Conservation (phyloP, 2,113 vertebrate genomes). For the Sylvietta virens region DNA sequence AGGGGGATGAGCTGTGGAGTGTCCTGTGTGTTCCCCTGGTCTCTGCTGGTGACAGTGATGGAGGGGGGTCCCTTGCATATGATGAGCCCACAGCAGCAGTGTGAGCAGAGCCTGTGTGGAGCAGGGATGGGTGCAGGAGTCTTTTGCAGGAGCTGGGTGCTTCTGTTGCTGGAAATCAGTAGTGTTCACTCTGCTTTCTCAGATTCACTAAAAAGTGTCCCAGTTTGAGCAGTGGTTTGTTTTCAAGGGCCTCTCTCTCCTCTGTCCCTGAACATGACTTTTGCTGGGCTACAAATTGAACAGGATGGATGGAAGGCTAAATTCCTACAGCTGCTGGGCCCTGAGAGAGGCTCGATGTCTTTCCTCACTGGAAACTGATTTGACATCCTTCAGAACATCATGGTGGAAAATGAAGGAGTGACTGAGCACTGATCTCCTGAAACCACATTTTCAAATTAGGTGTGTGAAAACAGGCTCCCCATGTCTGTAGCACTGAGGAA, state of each 20-base stretch:
- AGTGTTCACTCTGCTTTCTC: not conserved
- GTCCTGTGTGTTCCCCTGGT: not conserved
- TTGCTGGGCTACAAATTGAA: not conserved
- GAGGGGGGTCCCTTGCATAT: not conserved
- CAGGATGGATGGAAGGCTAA: not conserved
- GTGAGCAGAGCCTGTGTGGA: not conserved
- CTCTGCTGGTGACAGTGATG: not conserved
- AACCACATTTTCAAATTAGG: not conserved
- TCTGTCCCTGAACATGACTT: not conserved
- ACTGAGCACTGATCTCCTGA: not conserved
- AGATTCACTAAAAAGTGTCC: not conserved
- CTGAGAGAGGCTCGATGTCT: not conserved
- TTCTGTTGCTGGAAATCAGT: not conserved
- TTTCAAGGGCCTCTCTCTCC: not conserved
- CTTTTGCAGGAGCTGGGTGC: not conserved
- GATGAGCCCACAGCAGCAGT: not conserved
- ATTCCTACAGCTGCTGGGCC: not conserved
- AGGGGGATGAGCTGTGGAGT: fast-evolving
- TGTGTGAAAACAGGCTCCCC: not conserved
- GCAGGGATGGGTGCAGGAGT: fast-evolving
- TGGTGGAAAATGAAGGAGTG: not conserved
- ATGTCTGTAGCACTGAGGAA: not conserved
- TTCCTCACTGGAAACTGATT: not conserved
- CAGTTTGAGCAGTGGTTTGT: not conserved
- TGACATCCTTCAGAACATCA: not conserved